Conservation (phyloP, 2,113 vertebrate species). For the Sciurus niger region DNA sequence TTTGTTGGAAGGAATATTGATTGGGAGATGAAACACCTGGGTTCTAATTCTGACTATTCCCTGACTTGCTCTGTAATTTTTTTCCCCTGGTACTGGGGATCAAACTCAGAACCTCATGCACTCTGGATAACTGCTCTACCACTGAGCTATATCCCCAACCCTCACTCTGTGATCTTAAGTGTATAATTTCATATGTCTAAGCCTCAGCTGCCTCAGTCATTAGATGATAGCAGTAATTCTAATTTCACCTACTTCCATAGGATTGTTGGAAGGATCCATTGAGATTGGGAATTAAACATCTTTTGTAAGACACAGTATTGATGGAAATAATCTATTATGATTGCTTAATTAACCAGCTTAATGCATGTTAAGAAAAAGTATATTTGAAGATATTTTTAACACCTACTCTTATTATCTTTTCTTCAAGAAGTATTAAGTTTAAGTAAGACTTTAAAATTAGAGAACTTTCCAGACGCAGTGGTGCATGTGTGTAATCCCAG, state of each 20-base stretch:
- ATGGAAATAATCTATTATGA: slow-evolving; percentile 33
- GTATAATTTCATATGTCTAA: not conserved
- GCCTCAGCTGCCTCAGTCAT: not conserved
- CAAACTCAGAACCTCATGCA: not conserved
- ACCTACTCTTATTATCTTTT: not conserved
- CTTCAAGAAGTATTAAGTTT: slow-evolving; percentile 58
- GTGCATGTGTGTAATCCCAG: too few relatives aligned
- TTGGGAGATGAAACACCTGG: not conserved
- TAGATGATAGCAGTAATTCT: not conserved
- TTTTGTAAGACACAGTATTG: slow-evolving; percentile 44
- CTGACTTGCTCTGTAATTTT: not conserved
- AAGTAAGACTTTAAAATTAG: slow-evolving; percentile 58
- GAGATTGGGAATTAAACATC: not conserved
- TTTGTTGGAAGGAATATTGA: slow-evolving; percentile 15
- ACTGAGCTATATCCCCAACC: not conserved
- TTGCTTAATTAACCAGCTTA: slow-evolving; percentile 11
- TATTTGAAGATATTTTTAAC: slow-evolving; percentile 64
- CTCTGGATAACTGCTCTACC: not conserved
- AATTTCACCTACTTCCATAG: not conserved
- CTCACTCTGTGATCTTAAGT: not conserved
- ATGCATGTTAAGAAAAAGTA: slow-evolving; percentile 46
- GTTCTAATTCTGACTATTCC: not conserved
- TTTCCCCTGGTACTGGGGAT: not conserved
- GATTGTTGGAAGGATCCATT: not conserved
- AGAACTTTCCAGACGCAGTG: not conserved